Evolutionary conservation across 2,113 vertebrate species (phyloP).

Genomic region (Aplodontia rufa): DNA sequence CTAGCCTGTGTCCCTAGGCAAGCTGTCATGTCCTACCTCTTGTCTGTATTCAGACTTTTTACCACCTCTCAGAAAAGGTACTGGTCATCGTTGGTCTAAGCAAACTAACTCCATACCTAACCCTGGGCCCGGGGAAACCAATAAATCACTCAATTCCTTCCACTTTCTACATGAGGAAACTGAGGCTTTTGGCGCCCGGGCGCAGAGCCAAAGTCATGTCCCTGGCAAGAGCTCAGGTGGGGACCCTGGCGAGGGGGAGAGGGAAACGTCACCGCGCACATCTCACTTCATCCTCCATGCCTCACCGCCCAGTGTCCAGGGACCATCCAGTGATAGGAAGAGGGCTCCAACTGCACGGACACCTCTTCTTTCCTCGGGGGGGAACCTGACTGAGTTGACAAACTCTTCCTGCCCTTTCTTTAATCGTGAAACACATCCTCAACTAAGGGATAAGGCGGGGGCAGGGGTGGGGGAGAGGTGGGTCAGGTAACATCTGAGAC

Average conservation of each 20-base stretch:
- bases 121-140: background rate
- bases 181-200: background rate
- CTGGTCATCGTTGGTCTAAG: background rate
- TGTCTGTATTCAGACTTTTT: background rate
- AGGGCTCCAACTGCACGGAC: background rate
- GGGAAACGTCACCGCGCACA: background rate
- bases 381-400: background rate
- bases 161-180: slow-evolving; percentile 20
- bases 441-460: background rate
- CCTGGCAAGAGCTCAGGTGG: background rate
- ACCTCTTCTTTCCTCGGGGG: background rate
- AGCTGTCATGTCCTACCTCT: background rate
- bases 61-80: background rate
- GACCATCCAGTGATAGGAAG: background rate
- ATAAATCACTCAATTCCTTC: background rate
- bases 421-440: background rate
- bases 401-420: background rate
- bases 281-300: no score
- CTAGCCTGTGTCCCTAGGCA: background rate
- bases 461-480: no score
- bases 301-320: background rate
- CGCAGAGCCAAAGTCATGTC: background rate
- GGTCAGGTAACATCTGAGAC: background rate
- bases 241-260: background rate
- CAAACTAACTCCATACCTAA: background rate